Evolutionary conservation across 2,888 invertebrate species (phyloP), one percentile per base, ranked within the genome.

Genomic region (Pristionchus arcanus): DNA sequence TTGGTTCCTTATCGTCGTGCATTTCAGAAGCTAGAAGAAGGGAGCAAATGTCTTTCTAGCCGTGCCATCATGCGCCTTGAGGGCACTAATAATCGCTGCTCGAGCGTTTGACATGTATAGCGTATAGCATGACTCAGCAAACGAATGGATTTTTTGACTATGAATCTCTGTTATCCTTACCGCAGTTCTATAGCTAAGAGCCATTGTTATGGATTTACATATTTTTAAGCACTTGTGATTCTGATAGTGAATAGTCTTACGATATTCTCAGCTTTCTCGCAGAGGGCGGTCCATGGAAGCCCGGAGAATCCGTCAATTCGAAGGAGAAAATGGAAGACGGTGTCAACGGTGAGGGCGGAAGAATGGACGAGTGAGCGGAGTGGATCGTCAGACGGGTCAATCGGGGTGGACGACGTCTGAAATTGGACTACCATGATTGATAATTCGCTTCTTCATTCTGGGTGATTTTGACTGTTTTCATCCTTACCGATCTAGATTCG

Each of bases 281-380:
- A 9, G 84, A 84, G 4, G 84, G 84, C 21, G 59, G 84, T 25
- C 55, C 55, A 25, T 81, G 81, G 49, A 81, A 81, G 25, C 84
- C 84, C 5, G 84, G 84, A 0, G 59, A 59, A 13, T 84, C 84
- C 16, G 84, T 87, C 28, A 68, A 25, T 16, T 87, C 87, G 31
- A 87, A 87, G 25, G 87, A 87, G 68, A 87, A 87, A 42, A 87
- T 87, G 13, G 66, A 68, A 19, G 87, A 87, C 0, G 87, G 87
- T 9, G 87, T 87, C 9, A 87, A n/a, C 7, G 87, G 87, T 3
- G 87, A 87, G 49, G 87, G 87, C n/a, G 87, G 87, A 21, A 87
- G 68, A 42, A 87, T 37, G 31, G 68, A 68, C n/a, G 66, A 53
- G 81, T 81, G 68, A 7, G 49, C 66, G 28, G 87, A 37, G 55